Evolutionary conservation across 2,888 invertebrate species (phyloP), one percentile per base, ranked within the genome.

Genomic region (Prenolepis imparis): DNA sequence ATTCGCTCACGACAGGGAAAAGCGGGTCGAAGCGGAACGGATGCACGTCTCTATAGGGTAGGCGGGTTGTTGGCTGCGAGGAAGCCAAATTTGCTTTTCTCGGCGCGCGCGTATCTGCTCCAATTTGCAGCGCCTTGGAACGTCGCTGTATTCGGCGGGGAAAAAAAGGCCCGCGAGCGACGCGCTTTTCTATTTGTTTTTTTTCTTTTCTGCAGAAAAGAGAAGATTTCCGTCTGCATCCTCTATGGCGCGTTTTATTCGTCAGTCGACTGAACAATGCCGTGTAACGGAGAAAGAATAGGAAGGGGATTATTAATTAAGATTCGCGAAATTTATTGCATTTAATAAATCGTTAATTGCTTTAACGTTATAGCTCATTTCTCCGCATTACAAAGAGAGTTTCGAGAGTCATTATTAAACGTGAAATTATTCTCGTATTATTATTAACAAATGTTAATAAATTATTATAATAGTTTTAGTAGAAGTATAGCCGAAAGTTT

Each of bases 41-140:
- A 83, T 59, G 63, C 80, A 66, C 82, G 57, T 81, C 70, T 80
- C 61, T 82, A 63, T 63, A 55, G 36, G 32, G 21, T 44, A 48
- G 59, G 15, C 36, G 66, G 44, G 18, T 18, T 28, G 18, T 18
- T 28, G 48, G 73, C 66, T 39, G 61, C 83, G 85, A 87, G 90
- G 80, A 88, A 68, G 90, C 85, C 90, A 91, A 91, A 91, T 91
- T 92, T 91, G 84, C 88, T 89, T 92, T 87, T 88, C 87, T 73
- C 87, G 82, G 85, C 67, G 86, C 48, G 48, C 87, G 48, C 87
- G 85, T 87, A 87, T 88, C 89, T 90, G 85, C 87, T 90, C 86
- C 84, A 90, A 91, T 91, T 91, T 89, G 78, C 83, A 86, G 75
- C 89, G 84, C 87, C 90, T 88, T 85, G 83, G 84, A 85, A 84